Percentiles rank a stretch among this genome's conserved stretches.
phyloP scores from a whole-genome alignment of 2,113 vertebrate species.

The Pterocles gutturalis region DNA sequence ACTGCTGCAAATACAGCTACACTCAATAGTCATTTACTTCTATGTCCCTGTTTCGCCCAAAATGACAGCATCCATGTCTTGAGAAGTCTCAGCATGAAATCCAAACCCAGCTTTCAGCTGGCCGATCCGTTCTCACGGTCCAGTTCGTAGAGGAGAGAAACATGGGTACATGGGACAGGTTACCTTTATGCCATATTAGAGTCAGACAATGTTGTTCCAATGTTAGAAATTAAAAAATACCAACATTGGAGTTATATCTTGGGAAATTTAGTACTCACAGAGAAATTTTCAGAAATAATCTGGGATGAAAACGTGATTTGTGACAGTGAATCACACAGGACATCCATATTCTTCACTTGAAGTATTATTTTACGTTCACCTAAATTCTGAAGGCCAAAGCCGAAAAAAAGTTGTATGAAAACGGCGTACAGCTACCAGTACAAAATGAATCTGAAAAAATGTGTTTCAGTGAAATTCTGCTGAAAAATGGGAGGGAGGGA shows the following conservation, averaged over 20 bases:
- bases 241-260: not conserved
- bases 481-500: too few relatives aligned
- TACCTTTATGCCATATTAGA: not conserved
- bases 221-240: not conserved
- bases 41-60: not conserved
- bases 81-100: not conserved
- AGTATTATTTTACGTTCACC: not conserved
- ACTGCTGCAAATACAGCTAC: not conserved
- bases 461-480: not conserved
- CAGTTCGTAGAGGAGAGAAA: not conserved
- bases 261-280: not conserved
- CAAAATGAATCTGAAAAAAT: not conserved
- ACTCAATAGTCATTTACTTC: not conserved
- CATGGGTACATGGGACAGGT: not conserved
- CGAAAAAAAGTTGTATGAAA: not conserved
- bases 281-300: not conserved
- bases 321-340: not conserved
- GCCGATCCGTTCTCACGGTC: not conserved
- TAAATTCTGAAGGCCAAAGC: not conserved
- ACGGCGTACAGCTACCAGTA: fast-evolving
- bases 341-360: not conserved
- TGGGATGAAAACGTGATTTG: not conserved
- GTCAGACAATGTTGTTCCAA: not conserved
- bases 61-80: not conserved
- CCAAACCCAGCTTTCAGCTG: not conserved